Percentiles rank a stretch among this genome's conserved stretches.
phyloP scores from a whole-genome alignment of 2,797 vertebrate species.

The Anguilla marmorata region DNA sequence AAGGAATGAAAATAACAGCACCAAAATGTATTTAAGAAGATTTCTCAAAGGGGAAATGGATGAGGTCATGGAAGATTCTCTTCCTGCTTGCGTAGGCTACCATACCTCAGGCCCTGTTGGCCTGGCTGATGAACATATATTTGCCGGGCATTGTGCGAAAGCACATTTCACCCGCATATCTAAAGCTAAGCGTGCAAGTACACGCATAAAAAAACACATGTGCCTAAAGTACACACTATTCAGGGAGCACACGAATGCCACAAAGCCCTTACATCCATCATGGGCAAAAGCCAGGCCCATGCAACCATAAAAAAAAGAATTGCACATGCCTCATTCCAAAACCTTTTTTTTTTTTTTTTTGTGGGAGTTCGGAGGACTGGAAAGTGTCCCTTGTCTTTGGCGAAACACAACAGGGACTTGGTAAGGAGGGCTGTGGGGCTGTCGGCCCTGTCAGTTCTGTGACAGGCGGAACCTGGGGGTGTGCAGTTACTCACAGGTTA shows the following conservation, averaged over 20 bases:
- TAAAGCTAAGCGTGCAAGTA: constrained; percentile 2
- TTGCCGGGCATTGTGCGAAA: background rate
- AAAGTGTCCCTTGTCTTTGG: background rate
- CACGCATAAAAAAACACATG: background rate
- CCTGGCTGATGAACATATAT: background rate
- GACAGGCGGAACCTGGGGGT: constrained; percentile 3
- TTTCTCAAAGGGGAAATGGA: background rate
- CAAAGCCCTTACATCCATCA: constrained; percentile 2
- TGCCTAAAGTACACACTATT: constrained; percentile 3
- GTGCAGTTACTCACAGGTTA: background rate
- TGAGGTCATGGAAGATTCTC: background rate
- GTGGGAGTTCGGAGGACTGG: background rate
- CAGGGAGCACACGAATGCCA: background rate
- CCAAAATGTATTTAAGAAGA: background rate
- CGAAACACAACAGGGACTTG: background rate
- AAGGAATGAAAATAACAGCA: background rate
- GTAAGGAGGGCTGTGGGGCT: background rate
- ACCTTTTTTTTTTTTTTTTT: background rate
- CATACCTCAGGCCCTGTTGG: background rate
- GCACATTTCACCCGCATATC: background rate
- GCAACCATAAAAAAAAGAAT: background rate
- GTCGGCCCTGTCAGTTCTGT: background rate
- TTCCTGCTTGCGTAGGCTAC: background rate
- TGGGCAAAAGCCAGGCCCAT: background rate
- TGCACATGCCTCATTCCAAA: background rate